These are phyloP conservation scores for Calcarius lapponicus DNA, from an alignment of 2,797 vertebrate genomes.

Conservation along the genomic window DNA sequence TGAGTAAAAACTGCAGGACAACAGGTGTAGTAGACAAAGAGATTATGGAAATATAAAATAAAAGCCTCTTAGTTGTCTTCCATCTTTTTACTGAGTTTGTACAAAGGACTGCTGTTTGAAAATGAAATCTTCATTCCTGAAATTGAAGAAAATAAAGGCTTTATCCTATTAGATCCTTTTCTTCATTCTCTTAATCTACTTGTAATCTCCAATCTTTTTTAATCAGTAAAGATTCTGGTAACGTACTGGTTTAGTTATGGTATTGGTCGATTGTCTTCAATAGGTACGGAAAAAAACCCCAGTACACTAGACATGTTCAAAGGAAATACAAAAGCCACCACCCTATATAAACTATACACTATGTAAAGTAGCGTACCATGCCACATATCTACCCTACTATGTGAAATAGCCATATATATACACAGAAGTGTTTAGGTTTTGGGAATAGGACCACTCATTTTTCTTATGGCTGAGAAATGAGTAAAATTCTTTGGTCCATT, in stretches of 20 bases:
- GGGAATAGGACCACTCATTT: not conserved
- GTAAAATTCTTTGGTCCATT: not conserved
- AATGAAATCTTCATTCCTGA: not conserved
- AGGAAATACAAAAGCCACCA: not conserved
- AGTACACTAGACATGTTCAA: rapidly evolving
- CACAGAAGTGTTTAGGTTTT: not conserved
- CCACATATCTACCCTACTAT: too few species aligned
- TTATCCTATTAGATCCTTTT: not conserved
- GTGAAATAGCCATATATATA: not conserved
- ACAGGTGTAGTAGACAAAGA: not conserved
- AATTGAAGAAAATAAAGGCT: not conserved
- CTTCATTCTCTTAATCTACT: not conserved
- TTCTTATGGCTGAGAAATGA: not conserved
- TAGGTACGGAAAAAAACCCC: rapidly evolving
- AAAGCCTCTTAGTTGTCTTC: not conserved
- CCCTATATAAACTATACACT: not conserved
- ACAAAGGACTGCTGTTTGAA: not conserved
- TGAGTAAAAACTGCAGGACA: not conserved
- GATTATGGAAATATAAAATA: not conserved
- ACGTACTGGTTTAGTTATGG: not conserved
- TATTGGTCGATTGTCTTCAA: not conserved
- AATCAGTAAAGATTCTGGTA: not conserved
- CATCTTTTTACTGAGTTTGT: not conserved
- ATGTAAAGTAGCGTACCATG: not conserved
- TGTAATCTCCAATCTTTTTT: not conserved